Percentiles rank a stretch among this genome's conserved stretches.
Evolutionary conservation across 2,888 invertebrate genomes (phyloP).

Genomic region (Opisthograptis luteolata): DNA sequence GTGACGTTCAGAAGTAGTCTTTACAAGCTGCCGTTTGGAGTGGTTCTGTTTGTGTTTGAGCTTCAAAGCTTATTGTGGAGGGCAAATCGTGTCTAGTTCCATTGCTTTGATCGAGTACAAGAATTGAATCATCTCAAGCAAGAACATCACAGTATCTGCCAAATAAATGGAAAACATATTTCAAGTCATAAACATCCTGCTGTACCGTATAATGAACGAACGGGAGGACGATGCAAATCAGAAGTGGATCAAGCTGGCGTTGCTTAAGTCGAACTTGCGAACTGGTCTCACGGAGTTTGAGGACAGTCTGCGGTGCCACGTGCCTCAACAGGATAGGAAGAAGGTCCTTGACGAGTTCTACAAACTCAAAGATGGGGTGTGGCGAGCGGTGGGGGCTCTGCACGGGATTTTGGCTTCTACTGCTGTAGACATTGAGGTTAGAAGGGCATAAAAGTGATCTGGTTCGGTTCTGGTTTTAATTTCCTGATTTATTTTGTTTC

Average conservation of each 20-base stretch:
- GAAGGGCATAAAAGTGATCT: not conserved
- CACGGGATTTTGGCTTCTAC: constrained; percentile 59
- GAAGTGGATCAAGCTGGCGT: constrained; percentile 66
- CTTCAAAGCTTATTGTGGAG: no score
- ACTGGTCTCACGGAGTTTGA: constrained; percentile 55
- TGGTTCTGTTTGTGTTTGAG: not conserved
- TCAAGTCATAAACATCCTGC: constrained; percentile 42
- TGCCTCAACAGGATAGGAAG: constrained; percentile 45
- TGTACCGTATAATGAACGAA: constrained; percentile 48
- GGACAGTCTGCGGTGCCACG: constrained; percentile 44
- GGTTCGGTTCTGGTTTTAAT: no score
- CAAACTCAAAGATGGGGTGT: constrained; percentile 60
- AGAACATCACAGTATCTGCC: no score
- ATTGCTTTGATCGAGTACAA: no score
- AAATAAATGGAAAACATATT: constrained; percentile 25
- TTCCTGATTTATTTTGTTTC: no score
- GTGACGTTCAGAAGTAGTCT: not conserved
- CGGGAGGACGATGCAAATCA: constrained; percentile 47
- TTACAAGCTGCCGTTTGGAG: not conserved
- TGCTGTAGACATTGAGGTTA: constrained; percentile 41
- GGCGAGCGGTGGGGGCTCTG: constrained; percentile 66
- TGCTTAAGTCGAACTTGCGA: constrained; percentile 61
- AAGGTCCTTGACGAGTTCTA: constrained; percentile 52
- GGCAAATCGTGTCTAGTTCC: no score
- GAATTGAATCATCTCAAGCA: no score